Base-by-base conservation (phyloP, 2,797 vertebrate species). In the Phrynocephalus guinanensis region DNA sequence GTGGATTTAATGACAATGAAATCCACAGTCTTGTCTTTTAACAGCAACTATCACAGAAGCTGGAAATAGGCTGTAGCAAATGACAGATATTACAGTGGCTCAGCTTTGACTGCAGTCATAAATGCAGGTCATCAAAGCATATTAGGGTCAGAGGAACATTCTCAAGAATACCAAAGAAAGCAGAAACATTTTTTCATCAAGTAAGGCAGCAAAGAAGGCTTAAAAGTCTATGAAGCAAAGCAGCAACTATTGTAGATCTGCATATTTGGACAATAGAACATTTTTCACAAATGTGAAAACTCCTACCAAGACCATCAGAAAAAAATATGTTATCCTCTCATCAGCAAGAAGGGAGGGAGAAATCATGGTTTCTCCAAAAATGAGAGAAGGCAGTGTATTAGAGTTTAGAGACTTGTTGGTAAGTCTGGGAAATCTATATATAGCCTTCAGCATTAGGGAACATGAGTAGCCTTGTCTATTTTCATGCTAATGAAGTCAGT, bases 181-280 rank as follows among this genome's bases (percentile, higher is more conserved):
- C 89, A 78, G 93, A 95, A 91, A 6, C 22, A 93, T 92, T 91
- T 89, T 92, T 95, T 93, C 92, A 93, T 94, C 91, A 92, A 89
- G 33, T 80, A 88, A 68, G 48, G 90, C 82, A 90, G 84, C 86
- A 91, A 90, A 87, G 88, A 92, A 93, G 28, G 80, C 24, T 78
- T 84, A 44, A 20, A 63, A 20, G 4, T 16, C 15, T 20, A 63
- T 56, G 18, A 63, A 63, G 18, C 60, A 63, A 63, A 63, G 13
- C 60, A 63, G 60, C 60, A 63, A 18, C 18, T 63, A 63, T 60
- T 60, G 56, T 60, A 9, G 3, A 13, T 60, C 56, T 60, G 56
- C 56, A 60, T 60, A 60, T 63, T 63, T 63, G 15, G 18, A 5
- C 60, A 63, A 63, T 18, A 63, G 16, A 63, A 18, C 52, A 15